phyloP scores from a whole-genome alignment of 2,888 invertebrate genomes.

The Acleris laterana region DNA sequence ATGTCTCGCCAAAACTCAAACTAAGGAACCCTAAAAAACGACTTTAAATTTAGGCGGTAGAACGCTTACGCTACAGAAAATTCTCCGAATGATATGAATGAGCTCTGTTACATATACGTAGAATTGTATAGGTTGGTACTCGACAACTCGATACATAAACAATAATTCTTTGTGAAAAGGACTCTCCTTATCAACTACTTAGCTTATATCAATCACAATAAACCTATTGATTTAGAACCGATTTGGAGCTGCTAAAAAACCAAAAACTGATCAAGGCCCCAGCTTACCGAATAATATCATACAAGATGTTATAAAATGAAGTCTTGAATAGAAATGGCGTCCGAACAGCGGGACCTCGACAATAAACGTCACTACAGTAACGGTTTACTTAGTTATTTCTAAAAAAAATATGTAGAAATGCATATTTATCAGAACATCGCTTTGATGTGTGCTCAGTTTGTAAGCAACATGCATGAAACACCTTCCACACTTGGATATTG shows the following conservation, averaged over 20 bases:
- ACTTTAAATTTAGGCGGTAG: too few species aligned
- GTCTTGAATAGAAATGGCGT: conserved; percentile 31
- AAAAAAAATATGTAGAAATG: conserved; percentile 2
- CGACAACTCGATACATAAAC: too few species aligned
- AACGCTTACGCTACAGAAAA: too few species aligned
- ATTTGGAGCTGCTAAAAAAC: conserved; percentile 16
- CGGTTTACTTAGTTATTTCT: conserved; percentile 6
- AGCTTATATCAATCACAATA: conserved; percentile 15
- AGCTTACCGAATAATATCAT: conserved; percentile 2
- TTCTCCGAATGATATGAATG: too few species aligned
- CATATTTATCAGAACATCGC: conserved; percentile 13
- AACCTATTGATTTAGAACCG: conserved; percentile 12
- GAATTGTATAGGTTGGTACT: too few species aligned
- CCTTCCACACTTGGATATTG: conserved; percentile 30
- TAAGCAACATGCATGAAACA: conserved; percentile 24
- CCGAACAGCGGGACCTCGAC: conserved; percentile 16
- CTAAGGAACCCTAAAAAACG: too few species aligned
- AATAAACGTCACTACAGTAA: conserved; percentile 24
- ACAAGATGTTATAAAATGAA: conserved; percentile 12
- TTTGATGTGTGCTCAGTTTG: conserved; percentile 9
- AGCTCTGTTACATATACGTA: too few species aligned
- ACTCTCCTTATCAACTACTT: not conserved
- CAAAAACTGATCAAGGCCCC: conserved; percentile 15
- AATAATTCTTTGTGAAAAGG: too few species aligned
- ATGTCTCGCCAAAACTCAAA: too few species aligned